A percentile compares a stretch with the other conserved stretches of the same genome.
Evolutionary conservation across 2,113 vertebrate genomes (phyloP).

Genomic region (Martes martes): DNA sequence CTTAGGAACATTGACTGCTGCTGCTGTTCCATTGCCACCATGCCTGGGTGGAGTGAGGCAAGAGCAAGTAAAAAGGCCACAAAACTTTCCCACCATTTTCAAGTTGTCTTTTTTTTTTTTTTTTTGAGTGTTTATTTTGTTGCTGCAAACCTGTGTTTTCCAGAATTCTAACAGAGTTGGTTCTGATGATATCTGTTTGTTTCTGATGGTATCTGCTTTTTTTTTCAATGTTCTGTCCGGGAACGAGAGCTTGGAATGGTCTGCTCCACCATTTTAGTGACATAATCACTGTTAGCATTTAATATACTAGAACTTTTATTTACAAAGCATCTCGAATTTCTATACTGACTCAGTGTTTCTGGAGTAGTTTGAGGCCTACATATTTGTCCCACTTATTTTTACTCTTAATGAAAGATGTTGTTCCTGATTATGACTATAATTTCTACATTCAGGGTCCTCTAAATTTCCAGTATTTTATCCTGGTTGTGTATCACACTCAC

Average conservation of each 20-base stretch:
- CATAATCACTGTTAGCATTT: background rate
- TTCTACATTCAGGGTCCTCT: background rate
- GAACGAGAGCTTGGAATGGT: background rate
- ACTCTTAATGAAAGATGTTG: background rate
- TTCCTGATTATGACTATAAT: background rate
- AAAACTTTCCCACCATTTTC: background rate
- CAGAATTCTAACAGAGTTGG: background rate
- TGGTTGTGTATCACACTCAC: background rate
- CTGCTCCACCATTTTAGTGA: background rate
- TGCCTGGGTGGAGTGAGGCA: no score
- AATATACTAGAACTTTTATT: background rate
- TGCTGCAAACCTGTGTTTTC: background rate
- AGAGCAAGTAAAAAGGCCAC: background rate
- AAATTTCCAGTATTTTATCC: background rate
- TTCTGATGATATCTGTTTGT: background rate
- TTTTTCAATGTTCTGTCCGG: background rate
- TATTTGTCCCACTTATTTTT: background rate
- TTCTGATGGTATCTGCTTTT: no score
- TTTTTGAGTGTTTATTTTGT: background rate
- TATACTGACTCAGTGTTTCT: background rate
- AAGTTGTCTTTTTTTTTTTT: background rate
- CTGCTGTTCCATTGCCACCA: background rate
- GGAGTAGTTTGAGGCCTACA: background rate
- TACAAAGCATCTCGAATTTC: background rate
- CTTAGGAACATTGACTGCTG: background rate